Evolutionary conservation across 2,797 vertebrate species (phyloP), one percentile per base, ranked within the genome.

Genomic region (Anas bahamensis): DNA sequence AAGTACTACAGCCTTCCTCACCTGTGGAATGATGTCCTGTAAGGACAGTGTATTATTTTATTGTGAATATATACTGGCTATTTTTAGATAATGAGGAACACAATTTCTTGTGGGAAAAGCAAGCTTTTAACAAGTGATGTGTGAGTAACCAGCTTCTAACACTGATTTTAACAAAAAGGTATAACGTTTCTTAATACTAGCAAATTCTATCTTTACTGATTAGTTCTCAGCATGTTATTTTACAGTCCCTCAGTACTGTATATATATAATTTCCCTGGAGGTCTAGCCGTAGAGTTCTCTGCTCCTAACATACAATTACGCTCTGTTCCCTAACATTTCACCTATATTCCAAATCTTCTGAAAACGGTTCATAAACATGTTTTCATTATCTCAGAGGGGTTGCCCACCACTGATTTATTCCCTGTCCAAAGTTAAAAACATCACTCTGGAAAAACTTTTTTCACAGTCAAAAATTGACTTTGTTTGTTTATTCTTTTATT

Each of bases 11-110:
- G 5, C 1, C 4, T 59, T 23, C 29, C 66, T 92, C 50, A 48
- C 2, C 16, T n/a, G 13, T 56, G 26, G 13, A 21, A 31, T 41
- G 5, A 37, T 55, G 23, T 13, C 21, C 11, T 72, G 10, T 13
- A 81, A 22, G 12, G 66, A 11, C 0, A 1, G 29, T 31, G 3
- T 55, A 3, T 31, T 79, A 10, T 44, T 2, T 46, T 31, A 10
- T 44, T 37, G 2, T 39, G 5, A 10, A 28, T 35, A 28, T 24
- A 16, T 33, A 52, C 50, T 48, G 19, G 2, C 2, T 52, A 3
- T 59, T 86, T 74, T 31, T 71, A 50, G 44, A 14, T 37, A 35
- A 18, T 10, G 13, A 37, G 33, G 46, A 69, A 69, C 14, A 42
- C 15, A 60, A 42, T 3, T 4, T 69, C 50, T 13, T 63, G 9